Evolutionary conservation across 2,888 invertebrate species (phyloP).

Genomic region (Rotaria magnacalcarata): DNA sequence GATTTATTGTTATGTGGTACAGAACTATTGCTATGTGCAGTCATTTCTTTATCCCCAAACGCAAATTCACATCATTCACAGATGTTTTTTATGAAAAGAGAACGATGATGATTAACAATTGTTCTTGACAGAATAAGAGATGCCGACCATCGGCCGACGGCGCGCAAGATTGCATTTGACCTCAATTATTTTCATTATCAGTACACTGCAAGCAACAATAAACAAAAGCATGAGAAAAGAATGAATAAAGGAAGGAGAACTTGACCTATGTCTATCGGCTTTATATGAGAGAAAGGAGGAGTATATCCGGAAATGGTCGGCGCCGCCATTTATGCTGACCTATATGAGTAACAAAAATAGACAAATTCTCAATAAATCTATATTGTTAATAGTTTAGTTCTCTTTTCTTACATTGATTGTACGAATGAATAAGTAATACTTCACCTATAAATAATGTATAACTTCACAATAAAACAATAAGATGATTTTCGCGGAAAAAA

Average conservation of each 20-base stretch:
- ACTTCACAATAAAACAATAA: too few species aligned
- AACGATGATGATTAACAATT: constrained; percentile 26
- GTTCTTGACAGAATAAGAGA: constrained; percentile 31
- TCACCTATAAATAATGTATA: background rate
- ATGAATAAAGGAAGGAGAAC: background rate
- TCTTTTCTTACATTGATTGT: too few species aligned
- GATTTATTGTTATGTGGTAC: constrained; percentile 7
- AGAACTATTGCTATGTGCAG: background rate
- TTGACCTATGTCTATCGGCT: constrained; percentile 26
- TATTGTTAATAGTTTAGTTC: background rate
- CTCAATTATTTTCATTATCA: constrained; percentile 22
- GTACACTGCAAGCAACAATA: background rate
- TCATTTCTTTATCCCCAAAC: background rate
- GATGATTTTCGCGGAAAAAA: too few species aligned
- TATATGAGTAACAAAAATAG: background rate
- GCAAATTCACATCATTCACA: background rate
- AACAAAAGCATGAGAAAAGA: constrained; percentile 4
- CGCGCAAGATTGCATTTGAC: constrained; percentile 28
- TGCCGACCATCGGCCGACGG: constrained; percentile 23
- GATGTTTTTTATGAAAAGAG: constrained; percentile 27
- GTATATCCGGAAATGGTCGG: background rate
- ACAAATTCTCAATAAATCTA: background rate
- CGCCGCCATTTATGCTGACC: background rate
- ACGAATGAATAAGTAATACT: background rate
- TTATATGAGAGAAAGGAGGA: background rate